Evolutionary conservation across 64 coral and sea anemone species (phyloP), one percentile per base, ranked within the genome.

Genomic region (Acropora yongei): DNA sequence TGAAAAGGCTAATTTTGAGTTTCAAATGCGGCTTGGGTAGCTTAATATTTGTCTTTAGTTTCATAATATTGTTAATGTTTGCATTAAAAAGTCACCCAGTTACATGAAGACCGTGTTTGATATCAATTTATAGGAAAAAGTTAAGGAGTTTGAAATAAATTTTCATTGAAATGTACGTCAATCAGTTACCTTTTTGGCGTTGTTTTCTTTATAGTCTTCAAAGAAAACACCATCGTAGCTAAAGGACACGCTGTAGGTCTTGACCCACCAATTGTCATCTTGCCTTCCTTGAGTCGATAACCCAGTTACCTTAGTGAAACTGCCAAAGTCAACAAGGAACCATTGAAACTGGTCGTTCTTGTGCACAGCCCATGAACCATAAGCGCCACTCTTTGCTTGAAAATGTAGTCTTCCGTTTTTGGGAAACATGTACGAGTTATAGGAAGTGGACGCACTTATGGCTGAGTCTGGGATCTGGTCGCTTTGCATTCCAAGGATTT

Each of bases 401-500:
- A 80, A 68, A 78, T 93, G 68, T 1, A 93, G 66, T 6, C 91
- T 41, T 8, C 69, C 91, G 44, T 93, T 93, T 67, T 49, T 47
- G 12, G 91, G 75, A 5, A 76, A 83, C 9, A 68, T 57, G 40
- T 46, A 60, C 1, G 57, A 39, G 49, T 87, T 88, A 66, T 87
- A 80, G 9, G 75, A n/a, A 6, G 91, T 87, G 3, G 91, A 93
- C 18, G 84, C 91, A 20, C 57, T 88, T 44, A 93, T 57, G 1
- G 77, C 83, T 6, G 60, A 79, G 61, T 93, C 84, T 0, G 82
- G 77, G 41, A 93, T 74, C 16, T 78, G 75, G 17, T 49, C 17
- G 39, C 78, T 93, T 71, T 93, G 74, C 83, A 93, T 71, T 61
- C 91, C 91, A 9, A 93, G 44, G 18, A 73, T 50, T 63, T 87